A percentile compares a stretch with the other conserved stretches of the same genome.
These are phyloP conservation scores for Bradypodion ventrale DNA, from an alignment of 2,797 vertebrate genomes.

Conservation along the genomic window DNA sequence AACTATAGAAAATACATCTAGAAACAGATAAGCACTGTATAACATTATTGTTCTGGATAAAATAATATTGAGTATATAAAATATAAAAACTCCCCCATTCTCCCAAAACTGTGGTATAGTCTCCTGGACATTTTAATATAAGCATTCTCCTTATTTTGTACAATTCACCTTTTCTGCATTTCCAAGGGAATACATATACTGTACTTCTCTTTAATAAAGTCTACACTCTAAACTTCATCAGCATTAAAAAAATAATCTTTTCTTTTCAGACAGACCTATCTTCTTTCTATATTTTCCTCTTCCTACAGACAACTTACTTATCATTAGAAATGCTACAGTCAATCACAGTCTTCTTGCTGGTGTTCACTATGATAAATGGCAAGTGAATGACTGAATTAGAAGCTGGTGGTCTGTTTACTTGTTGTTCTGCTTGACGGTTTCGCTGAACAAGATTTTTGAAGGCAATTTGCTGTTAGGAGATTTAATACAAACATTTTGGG, in stretches of 20 bases:
- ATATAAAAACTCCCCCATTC: background rate
- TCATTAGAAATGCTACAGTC: slow-evolving; percentile 99
- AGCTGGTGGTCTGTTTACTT: slow-evolving; percentile 89
- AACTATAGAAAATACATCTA: no score
- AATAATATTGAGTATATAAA: background rate
- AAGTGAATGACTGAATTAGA: slow-evolving; percentile 97
- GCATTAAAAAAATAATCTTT: background rate
- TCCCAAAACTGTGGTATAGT: background rate
- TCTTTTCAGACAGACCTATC: background rate
- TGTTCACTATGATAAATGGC: slow-evolving; percentile 98
- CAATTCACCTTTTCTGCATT: background rate
- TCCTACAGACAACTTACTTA: slow-evolving; percentile 82
- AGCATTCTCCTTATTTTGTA: background rate
- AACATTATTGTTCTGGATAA: background rate
- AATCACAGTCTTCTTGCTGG: slow-evolving; percentile 99
- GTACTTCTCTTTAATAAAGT: no score
- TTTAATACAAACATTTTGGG: slow-evolving; percentile 16
- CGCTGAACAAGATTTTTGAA: slow-evolving; percentile 98
- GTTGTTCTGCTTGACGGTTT: slow-evolving; percentile 93
- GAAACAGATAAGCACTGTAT: no score
- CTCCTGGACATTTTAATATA: background rate
- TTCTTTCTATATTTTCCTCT: background rate
- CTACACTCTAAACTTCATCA: no score
- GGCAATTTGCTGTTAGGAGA: slow-evolving; percentile 92
- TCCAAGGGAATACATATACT: no score